Evolutionary conservation across 2,113 vertebrate species (phyloP), one percentile per base, ranked within the genome.

Genomic region (Callaeas wilsoni): DNA sequence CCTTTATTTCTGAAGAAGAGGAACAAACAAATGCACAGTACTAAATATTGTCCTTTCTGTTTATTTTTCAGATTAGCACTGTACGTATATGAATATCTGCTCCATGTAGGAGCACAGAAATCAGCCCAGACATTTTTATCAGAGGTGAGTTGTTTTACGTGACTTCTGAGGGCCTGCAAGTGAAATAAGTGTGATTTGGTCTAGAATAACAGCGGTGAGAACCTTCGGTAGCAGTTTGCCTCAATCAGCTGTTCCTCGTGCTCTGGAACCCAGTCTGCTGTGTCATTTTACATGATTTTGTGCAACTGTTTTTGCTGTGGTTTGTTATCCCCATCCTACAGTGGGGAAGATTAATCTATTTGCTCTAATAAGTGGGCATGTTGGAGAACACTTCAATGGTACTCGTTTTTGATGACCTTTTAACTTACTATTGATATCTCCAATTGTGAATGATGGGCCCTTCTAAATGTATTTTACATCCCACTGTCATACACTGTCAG

Each of bases 61-160:
- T 97, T 96, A 25, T 97, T 97, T 97, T 98, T 96, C 98, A 99
- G 99, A 98, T 98, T 99, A 99, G 99, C 99, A 88, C 98, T 99
- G 90, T 99, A 99, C 37, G 99, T 99, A 92, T 99, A 99, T 92
- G 99, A 99, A 96, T 99, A 99, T 97, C 98, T 99, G 98, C 99
- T 99, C 97, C 99, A 99, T 98, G 99, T 99, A 97, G 99, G 99
- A 98, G 99, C 99, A 81, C 99, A 99, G 98, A 99, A 99, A 98
- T 99, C 99, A 47, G 99, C 99, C 94, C 99, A 99, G 98, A 99
- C 99, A 11, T 99, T 99, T 97, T 98, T 99, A 87, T 99, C 99
- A 97, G 99, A 99, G 99, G 99, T 99, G 98, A 97, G 99, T 94
- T 80, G 98, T 21, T 60, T 92, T 62, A 27, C 8, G 5, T 13